Conservation (phyloP, 1,140 invertebrate genomes). For the Penaeus vannamei region DNA sequence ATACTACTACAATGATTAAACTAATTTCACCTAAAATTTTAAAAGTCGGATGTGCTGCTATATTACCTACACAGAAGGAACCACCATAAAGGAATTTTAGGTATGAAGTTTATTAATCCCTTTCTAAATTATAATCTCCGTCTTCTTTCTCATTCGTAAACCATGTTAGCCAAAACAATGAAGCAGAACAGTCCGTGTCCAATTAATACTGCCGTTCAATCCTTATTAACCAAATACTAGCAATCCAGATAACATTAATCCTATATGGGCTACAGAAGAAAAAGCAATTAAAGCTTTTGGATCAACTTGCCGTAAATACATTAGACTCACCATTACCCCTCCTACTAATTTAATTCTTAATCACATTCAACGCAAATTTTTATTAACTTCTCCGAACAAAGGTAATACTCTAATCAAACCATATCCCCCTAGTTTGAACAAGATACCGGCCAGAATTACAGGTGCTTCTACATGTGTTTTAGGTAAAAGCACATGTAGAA, state of each 20-base stretch:
- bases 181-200: slow-evolving; percentile 76
- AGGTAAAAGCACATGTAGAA: slow-evolving; percentile 79
- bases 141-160: slow-evolving; percentile 75
- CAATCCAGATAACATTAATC: slow-evolving; percentile 18
- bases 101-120: no score
- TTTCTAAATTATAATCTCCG: slow-evolving; percentile 68
- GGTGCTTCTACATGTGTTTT: slow-evolving; percentile 83
- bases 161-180: slow-evolving; percentile 80
- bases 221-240: background rate
- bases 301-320: slow-evolving; percentile 30
- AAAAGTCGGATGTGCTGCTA: no score
- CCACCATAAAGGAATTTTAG: no score
- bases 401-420: background rate
- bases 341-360: background rate
- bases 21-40: no score
- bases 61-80: no score
- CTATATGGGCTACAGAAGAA: slow-evolving; percentile 35
- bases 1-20: no score
- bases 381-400: background rate
- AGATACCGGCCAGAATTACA: slow-evolving; percentile 79
- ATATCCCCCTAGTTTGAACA: slow-evolving; percentile 36
- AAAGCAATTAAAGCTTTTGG: no score
- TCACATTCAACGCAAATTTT: background rate
- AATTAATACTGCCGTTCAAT: slow-evolving; percentile 69
- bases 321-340: background rate